phyloP scores from a whole-genome alignment of 2,888 invertebrate genomes.

The Papilio elwesi region DNA sequence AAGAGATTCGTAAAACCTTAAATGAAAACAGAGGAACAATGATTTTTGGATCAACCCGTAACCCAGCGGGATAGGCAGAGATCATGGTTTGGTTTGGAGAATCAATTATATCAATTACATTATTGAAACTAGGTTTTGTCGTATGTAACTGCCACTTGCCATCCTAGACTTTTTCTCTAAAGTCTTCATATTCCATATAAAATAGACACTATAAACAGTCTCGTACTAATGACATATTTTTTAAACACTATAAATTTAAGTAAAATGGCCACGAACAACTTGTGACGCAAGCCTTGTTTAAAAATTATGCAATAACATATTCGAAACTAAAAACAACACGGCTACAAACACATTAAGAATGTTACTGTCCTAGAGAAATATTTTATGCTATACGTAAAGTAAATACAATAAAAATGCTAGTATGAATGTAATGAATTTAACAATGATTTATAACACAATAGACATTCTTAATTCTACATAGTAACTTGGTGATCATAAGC shows the following conservation, averaged over 20 bases:
- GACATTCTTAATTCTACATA: slow-evolving; percentile 12
- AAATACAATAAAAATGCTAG: slow-evolving; percentile 8
- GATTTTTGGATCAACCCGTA: too few relatives aligned
- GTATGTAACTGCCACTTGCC: too few relatives aligned
- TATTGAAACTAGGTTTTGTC: too few relatives aligned
- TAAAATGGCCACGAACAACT: background rate
- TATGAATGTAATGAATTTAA: slow-evolving; percentile 21
- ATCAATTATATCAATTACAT: too few relatives aligned
- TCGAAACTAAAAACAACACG: slow-evolving; percentile 1
- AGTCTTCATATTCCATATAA: background rate
- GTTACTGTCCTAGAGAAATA: slow-evolving; percentile 12
- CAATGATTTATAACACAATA: slow-evolving; percentile 14
- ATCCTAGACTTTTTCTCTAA: too few relatives aligned
- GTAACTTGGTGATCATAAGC: background rate
- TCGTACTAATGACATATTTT: background rate
- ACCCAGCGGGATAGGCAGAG: too few relatives aligned
- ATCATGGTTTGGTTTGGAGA: too few relatives aligned
- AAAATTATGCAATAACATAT: background rate
- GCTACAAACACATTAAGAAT: slow-evolving; percentile 10
- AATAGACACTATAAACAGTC: background rate
- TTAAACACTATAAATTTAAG: background rate
- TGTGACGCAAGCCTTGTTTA: background rate
- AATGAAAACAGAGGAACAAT: too few relatives aligned
- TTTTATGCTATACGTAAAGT: background rate
- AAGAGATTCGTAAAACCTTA: too few relatives aligned